Evolutionary conservation across 2,113 vertebrate genomes (phyloP), one percentile per base, ranked within the genome.

Genomic region (Cynocephalus volans): DNA sequence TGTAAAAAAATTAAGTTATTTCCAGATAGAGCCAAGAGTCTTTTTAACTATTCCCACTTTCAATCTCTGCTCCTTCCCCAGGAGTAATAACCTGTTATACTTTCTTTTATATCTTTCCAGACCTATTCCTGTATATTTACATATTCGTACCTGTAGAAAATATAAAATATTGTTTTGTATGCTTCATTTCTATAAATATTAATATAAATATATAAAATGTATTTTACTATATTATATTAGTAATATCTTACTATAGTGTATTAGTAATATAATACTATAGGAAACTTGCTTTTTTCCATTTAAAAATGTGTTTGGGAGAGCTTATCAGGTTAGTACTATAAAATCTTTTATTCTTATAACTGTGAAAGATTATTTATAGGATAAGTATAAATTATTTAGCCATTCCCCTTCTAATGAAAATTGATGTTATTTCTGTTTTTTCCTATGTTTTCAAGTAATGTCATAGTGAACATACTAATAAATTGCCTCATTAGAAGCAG

Each of bases 101-200:
- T 56, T 89, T 92, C 31, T 33, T 90, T 64, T 87, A 14, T 87
- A 15, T 65, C n/a, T 94, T 80, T 94, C 54, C 12, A 95, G 26
- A 41, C 21, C 7, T 33, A 36, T 33, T 72, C 18, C 52, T 82
- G 3, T 81, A 36, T 87, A 58, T 85, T 80, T 70, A 17, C 36
- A 41, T 89, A 83, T 70, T 60, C 93, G 11, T 72, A 28, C 33
- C 31, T 92, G 23, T 85, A 87, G 60, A 69, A 95, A 91, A 94
- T 69, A 56, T 33, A 18, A 50, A 93, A 26, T 45, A 64, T 76
- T 15, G 5, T 88, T 90, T 60, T 54, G 21, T 84, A 56, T 93
- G 17, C 33, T 94, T 92, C 45, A 64, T n/a, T 79, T 79, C 76
- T 54, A n/a, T 79, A 41, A 73, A 48, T 48, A 81, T 50, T 77